Percentiles rank a stretch among this genome's conserved stretches.
Evolutionary conservation across 1,140 invertebrate species (phyloP).

Genomic region (Pentalonia nigronervosa): DNA sequence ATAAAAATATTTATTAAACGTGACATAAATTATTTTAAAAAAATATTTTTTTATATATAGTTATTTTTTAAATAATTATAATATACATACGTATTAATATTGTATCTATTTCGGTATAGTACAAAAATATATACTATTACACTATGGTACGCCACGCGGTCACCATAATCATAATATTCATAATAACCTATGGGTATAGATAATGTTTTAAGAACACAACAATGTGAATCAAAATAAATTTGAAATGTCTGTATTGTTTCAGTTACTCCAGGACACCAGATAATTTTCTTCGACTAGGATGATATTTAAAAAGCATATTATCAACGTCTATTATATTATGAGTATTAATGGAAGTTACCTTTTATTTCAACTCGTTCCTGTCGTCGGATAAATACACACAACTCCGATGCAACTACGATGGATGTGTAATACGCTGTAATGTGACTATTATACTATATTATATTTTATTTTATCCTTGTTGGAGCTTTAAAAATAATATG

Average conservation of each 20-base stretch:
- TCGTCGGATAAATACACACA: not conserved
- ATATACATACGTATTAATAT: too few species aligned
- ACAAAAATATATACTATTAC: not conserved
- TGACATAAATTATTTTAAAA: too few species aligned
- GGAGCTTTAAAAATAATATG: not conserved
- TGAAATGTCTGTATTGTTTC: not conserved
- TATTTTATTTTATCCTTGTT: not conserved
- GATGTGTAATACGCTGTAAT: not conserved
- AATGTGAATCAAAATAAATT: not conserved
- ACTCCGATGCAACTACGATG: not conserved
- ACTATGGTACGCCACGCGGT: not conserved
- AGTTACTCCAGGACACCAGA: slow-evolving; percentile 53
- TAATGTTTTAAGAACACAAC: not conserved
- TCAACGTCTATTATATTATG: slow-evolving; percentile 5
- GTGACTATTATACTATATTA: slow-evolving; percentile 1
- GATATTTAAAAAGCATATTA: not conserved
- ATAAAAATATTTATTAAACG: too few species aligned
- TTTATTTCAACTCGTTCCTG: not conserved
- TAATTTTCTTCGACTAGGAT: slow-evolving; percentile 37
- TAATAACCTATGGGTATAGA: not conserved
- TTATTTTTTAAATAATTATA: too few species aligned
- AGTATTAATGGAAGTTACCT: slow-evolving; percentile 47
- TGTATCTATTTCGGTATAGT: not conserved
- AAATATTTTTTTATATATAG: too few species aligned
- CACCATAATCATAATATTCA: not conserved